These are phyloP conservation scores for Osmerus eperlanus DNA, from an alignment of 2,113 vertebrate species.

Conservation along the genomic window DNA sequence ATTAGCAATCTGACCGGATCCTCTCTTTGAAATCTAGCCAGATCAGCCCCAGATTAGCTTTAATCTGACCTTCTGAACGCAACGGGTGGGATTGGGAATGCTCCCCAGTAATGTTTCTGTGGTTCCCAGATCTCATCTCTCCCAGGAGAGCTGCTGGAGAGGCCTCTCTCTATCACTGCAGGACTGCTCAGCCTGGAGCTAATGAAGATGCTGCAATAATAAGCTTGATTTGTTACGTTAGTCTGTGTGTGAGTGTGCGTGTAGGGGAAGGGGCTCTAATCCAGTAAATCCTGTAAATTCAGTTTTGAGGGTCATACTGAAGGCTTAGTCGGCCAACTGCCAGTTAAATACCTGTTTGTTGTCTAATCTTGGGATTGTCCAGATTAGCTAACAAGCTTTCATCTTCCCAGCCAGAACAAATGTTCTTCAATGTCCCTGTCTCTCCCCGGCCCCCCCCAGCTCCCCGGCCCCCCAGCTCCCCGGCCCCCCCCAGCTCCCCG, in stretches of 20 bases:
- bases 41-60: conserved; percentile 61
- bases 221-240: too few relatives aligned
- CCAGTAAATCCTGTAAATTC: not conserved
- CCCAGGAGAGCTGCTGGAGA: conserved; percentile 9
- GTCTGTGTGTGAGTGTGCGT: too few relatives aligned
- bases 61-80: conserved; percentile 30
- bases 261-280: not conserved
- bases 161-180: too few relatives aligned
- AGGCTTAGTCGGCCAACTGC: conserved; percentile 30
- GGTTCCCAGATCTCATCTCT: conserved; percentile 24
- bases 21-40: conserved; percentile 19
- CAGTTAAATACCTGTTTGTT: conserved; percentile 22
- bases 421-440: conserved; percentile 25
- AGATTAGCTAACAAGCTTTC: conserved; percentile 37
- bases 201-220: too few relatives aligned
- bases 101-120: conserved; percentile 23
- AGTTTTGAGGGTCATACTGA: too few relatives aligned
- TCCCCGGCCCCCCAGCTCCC: conserved; percentile 14
- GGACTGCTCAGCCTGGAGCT: too few relatives aligned
- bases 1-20: conserved; percentile 40
- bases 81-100: conserved; percentile 37
- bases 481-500: not conserved
- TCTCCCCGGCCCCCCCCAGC: conserved; percentile 1
- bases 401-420: conserved; percentile 41
- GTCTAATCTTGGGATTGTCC: conserved; percentile 21